Evolutionary conservation across 2,888 invertebrate genomes (phyloP).

Genomic region (Lycophotia porphyrea): DNA sequence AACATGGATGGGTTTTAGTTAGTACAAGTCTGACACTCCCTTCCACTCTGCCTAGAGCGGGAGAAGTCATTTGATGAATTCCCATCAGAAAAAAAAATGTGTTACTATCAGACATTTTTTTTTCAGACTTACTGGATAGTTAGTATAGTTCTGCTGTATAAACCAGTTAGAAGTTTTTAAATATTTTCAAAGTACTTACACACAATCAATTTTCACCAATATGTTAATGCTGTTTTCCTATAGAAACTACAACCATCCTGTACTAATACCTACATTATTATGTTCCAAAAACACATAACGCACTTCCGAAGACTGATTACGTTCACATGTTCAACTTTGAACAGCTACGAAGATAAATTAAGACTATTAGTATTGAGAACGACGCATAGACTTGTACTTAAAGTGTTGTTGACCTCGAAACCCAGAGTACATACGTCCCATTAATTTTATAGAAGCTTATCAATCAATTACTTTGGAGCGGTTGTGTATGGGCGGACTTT

Average conservation of each 20-base stretch:
- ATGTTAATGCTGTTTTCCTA: not conserved
- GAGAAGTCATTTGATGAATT: too few relatives aligned
- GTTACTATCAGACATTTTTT: too few relatives aligned
- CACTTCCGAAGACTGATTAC: slow-evolving; percentile 60
- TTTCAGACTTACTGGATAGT: too few relatives aligned
- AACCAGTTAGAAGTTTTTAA: too few relatives aligned
- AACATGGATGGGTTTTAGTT: too few relatives aligned
- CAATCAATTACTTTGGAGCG: slow-evolving; percentile 62
- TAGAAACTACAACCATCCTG: slow-evolving; percentile 37
- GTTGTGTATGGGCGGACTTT: slow-evolving; percentile 42
- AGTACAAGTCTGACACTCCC: too few relatives aligned
- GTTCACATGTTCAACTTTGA: slow-evolving; percentile 63
- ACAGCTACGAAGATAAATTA: slow-evolving; percentile 73
- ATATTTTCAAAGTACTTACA: too few relatives aligned
- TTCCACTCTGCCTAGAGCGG: too few relatives aligned
- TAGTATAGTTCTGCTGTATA: too few relatives aligned
- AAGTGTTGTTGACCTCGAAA: slow-evolving; percentile 59
- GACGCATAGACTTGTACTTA: slow-evolving; percentile 54
- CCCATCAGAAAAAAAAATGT: too few relatives aligned
- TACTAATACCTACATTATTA: slow-evolving; percentile 29
- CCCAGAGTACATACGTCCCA: slow-evolving; percentile 33
- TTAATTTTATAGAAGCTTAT: slow-evolving; percentile 64
- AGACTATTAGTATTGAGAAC: slow-evolving; percentile 70
- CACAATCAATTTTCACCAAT: not conserved
- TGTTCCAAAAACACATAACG: slow-evolving; percentile 42